Base-by-base conservation (phyloP, 2,888 invertebrate genomes). In the Leucania comma region DNA sequence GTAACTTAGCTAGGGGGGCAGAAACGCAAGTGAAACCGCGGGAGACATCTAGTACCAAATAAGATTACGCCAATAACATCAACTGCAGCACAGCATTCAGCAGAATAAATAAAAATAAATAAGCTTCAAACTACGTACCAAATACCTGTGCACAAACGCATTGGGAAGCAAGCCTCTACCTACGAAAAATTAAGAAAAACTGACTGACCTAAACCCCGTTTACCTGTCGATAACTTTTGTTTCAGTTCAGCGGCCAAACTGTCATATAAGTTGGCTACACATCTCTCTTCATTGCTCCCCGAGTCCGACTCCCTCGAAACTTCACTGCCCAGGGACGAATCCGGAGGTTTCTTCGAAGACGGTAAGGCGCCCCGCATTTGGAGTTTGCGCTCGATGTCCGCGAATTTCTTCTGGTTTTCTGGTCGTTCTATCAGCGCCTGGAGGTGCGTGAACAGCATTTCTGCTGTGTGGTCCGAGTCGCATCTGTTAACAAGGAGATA, bases 391-490 rank as follows among this genome's bases (percentile, higher is more conserved):
- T 99, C 99, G 67, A 99, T 97, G 88, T 98, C 98, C 3, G 97
- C 97, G 87, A 98, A 97, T 81, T 99, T 97, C 94, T 98, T 97
- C 94, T 98, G 97, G 95, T 98, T 98, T 90, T 99, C 98, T 48
- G 99, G 98, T 78, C 98, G 94, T 83, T 98, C 97, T 86, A 98
- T 95, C 32, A 99, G 94, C 12, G 98, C 97, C 93, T 98, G 98
- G 72, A 99, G 94, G 88, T 99, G 99, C 17, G 97, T 97, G 90
- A 98, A 98, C 72, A 99, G 96, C 90, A 98, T 97, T 76, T 98
- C 97, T 0, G 99, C 99, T 26, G 99, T 99, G 90, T 98, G 98
- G 80, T 98, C 97, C 14, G 98, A 98, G 93, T 99, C 99, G 92
- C 98, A 99, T 93, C 96, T 96, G 94, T 75, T 48, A 74, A 86